Conservation (phyloP, 1,140 invertebrate species). For the Oppia nitens region DNA sequence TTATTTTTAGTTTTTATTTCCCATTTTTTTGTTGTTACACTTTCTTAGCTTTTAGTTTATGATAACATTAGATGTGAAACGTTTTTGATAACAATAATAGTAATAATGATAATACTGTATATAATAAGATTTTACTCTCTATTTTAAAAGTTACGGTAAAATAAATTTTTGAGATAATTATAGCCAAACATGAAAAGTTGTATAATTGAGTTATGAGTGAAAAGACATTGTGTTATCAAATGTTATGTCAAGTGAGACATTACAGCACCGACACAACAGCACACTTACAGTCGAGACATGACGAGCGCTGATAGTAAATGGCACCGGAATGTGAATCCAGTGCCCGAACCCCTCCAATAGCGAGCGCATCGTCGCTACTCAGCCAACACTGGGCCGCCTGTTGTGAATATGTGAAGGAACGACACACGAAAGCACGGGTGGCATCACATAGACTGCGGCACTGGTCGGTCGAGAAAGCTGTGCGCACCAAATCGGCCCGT, state of each 20-base stretch:
- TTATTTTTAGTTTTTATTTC: too few relatives aligned
- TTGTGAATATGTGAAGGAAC: slow-evolving; percentile 21
- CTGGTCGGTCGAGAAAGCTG: slow-evolving; percentile 18
- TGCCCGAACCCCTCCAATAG: slow-evolving; percentile 21
- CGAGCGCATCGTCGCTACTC: slow-evolving; percentile 20
- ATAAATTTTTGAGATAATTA: not conserved
- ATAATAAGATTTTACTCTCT: not conserved
- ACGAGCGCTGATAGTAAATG: slow-evolving; percentile 34
- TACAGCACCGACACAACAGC: slow-evolving; percentile 5
- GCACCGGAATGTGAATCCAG: slow-evolving; percentile 27
- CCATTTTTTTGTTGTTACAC: too few relatives aligned
- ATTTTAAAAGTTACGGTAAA: not conserved
- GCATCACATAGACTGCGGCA: slow-evolving; percentile 21
- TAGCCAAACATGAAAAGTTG: not conserved
- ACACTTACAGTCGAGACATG: slow-evolving; percentile 32
- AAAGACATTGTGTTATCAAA: slow-evolving; percentile 5
- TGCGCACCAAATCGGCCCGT: slow-evolving; percentile 19
- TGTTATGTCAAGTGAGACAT: not conserved
- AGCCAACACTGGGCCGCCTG: slow-evolving; percentile 18
- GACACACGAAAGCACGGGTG: slow-evolving; percentile 21
- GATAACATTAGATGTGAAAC: too few relatives aligned
- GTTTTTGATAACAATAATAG: too few relatives aligned
- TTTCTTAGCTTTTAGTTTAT: too few relatives aligned
- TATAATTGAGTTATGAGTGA: not conserved
- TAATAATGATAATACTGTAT: too few relatives aligned